Evolutionary conservation across 2,888 invertebrate species (phyloP), one percentile per base, ranked within the genome.

Genomic region (Camptogramma bilineatum): DNA sequence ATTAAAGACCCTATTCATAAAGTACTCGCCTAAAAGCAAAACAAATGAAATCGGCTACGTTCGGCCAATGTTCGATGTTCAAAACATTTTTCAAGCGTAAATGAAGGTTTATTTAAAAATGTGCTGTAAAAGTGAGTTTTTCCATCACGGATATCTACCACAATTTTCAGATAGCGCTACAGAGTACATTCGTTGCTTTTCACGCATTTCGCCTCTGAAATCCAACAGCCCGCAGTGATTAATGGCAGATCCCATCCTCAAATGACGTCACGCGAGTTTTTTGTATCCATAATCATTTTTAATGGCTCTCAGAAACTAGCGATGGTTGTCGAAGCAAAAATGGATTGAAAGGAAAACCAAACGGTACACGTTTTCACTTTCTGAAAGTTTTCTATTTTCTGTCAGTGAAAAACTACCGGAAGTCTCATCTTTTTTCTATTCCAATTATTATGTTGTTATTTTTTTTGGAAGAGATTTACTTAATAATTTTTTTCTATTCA

Each of bases 221-320:
- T 71, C 69, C 71, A 68, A 68, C 64, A 65, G 44, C 51, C 58
- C 55, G 50, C 59, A 57, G 69, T 74, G 75, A 75, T 76, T 73
- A 76, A 76, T 75, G 73, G 65, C 57, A 46, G 52, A 65, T 69
- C 71, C 71, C 68, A 58, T 64, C 65, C 66, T 59, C 70, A 69
- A 66, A 72, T 66, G 65, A 66, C 56, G 63, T 66, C 66, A 68
- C 64, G 66, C 56, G 24, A 58, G 62, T 62, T 71, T 73, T 68
- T 68, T 73, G 68, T 63, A 50, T 46, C 44, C 54, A 53, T 58
- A 59, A 59, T 64, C 56, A 52, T 55, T 62, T 66, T 64, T 55
- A 64, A 64, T 64, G 52, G 21, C 18, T 52, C 39, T 52, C 17
- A 19, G 53, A 51, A 60, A 60, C 39, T 55, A 52, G 52, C 34